A percentile compares a stretch with the other conserved stretches of the same genome.
phyloP scores from a whole-genome alignment of 2,113 vertebrate genomes.

The Malaclemys terrapin region DNA sequence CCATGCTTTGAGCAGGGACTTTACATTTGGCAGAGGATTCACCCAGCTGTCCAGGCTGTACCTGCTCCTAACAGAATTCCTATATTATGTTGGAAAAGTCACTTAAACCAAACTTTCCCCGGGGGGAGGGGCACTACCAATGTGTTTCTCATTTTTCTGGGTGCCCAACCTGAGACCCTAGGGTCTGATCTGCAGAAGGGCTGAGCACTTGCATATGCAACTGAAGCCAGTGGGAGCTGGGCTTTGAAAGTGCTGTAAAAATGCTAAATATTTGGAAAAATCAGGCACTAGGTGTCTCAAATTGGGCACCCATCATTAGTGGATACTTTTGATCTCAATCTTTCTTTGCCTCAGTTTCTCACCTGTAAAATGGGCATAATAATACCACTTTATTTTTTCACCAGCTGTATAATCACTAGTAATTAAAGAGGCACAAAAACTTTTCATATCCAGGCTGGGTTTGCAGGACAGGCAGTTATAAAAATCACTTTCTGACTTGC shows the following conservation, averaged over 20 bases:
- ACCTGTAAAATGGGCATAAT: no score
- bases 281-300: neutral
- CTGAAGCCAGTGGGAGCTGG: neutral
- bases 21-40: neutral
- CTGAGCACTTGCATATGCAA: neutral
- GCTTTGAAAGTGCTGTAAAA: neutral
- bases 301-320: neutral
- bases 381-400: no score
- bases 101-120: neutral
- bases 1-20: no score
- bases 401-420: no score
- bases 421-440: no score
- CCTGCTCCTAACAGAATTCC: neutral
- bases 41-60: neutral
- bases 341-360: no score
- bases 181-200: no score
- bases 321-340: neutral
- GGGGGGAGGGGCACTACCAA: neutral
- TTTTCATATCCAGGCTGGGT: no score
- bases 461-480: no score
- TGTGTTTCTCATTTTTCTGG: neutral
- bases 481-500: no score
- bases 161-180: fast-evolving
- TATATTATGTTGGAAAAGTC: neutral
- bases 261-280: neutral